Evolutionary conservation across 2,888 invertebrate genomes (phyloP).

Genomic region (Tiliacea aurago): DNA sequence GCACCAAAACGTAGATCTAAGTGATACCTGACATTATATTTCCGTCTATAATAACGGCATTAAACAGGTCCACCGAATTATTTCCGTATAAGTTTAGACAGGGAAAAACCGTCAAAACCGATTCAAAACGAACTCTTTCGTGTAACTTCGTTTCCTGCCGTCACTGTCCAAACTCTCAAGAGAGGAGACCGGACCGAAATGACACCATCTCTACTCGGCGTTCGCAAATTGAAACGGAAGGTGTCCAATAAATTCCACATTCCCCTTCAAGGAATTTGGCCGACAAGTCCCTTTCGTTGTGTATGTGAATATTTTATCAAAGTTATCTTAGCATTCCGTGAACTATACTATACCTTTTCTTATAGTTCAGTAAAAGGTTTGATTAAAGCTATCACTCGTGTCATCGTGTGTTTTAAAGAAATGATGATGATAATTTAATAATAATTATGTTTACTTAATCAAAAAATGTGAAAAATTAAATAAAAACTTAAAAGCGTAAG

Average conservation of each 20-base stretch:
- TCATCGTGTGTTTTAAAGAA: slow-evolving; percentile 26
- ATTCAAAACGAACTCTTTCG: slow-evolving; percentile 33
- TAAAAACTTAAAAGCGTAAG: too few relatives aligned
- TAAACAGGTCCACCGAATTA: neutral
- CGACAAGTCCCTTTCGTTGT: slow-evolving; percentile 76
- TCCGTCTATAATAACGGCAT: neutral
- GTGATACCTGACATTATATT: neutral
- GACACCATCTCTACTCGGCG: slow-evolving; percentile 77
- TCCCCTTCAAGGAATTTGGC: slow-evolving; percentile 78
- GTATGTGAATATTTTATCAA: slow-evolving; percentile 83
- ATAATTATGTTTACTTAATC: neutral
- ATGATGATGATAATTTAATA: slow-evolving; percentile 4
- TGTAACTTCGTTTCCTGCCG: slow-evolving; percentile 40
- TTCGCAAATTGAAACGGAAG: slow-evolving; percentile 87
- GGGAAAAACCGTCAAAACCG: slow-evolving; percentile 1
- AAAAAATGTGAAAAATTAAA: neutral
- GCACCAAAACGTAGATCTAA: neutral
- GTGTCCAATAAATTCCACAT: slow-evolving; percentile 85
- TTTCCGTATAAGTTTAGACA: slow-evolving; percentile 5
- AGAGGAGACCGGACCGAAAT: slow-evolving; percentile 63
- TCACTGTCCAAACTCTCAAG: slow-evolving; percentile 59
- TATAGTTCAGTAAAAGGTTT: slow-evolving; percentile 56
- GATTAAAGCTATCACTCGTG: slow-evolving; percentile 56
- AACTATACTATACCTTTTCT: slow-evolving; percentile 58
- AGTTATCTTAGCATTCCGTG: slow-evolving; percentile 66